Evolutionary conservation across 2,888 invertebrate genomes (phyloP).

Genomic region (Drosophila emarginata): DNA sequence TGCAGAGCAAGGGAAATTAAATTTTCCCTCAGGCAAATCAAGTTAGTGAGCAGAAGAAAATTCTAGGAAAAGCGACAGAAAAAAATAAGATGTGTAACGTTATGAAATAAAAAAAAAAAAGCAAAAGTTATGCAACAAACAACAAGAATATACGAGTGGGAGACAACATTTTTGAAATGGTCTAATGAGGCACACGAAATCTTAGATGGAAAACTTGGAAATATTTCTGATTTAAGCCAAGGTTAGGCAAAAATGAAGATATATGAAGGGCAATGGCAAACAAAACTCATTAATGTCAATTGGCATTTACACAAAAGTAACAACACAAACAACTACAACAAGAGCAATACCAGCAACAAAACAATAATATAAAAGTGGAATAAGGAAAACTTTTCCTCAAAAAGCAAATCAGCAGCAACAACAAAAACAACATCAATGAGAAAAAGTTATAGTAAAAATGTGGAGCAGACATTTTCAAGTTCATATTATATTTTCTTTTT

Average conservation of each 20-base stretch:
- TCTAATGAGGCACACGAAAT: constrained; percentile 1
- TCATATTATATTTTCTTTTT: constrained; percentile 33
- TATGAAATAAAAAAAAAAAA: not conserved
- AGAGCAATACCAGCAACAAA: constrained; percentile 30
- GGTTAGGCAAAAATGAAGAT: constrained; percentile 28
- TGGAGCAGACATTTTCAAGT: constrained; percentile 54
- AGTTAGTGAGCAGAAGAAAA: not conserved
- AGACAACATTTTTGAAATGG: not conserved
- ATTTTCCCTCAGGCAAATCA: constrained; percentile 29
- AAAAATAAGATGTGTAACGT: not conserved
- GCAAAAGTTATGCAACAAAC: constrained; percentile 1
- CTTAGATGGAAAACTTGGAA: constrained; percentile 3
- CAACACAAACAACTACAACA: constrained; percentile 23
- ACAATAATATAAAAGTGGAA: constrained; percentile 28
- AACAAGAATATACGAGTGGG: not conserved
- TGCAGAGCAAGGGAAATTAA: constrained; percentile 45
- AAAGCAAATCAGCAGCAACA: constrained; percentile 43
- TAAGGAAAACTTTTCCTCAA: constrained; percentile 59
- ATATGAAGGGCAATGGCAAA: constrained; percentile 12
- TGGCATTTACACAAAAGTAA: constrained; percentile 51
- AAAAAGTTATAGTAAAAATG: constrained; percentile 23
- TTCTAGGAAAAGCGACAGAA: not conserved
- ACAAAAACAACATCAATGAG: constrained; percentile 8
- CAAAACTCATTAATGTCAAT: constrained; percentile 60
- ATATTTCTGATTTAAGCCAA: constrained; percentile 44